Evolutionary conservation across 2,113 vertebrate species (phyloP).

Genomic region (Conger conger): DNA sequence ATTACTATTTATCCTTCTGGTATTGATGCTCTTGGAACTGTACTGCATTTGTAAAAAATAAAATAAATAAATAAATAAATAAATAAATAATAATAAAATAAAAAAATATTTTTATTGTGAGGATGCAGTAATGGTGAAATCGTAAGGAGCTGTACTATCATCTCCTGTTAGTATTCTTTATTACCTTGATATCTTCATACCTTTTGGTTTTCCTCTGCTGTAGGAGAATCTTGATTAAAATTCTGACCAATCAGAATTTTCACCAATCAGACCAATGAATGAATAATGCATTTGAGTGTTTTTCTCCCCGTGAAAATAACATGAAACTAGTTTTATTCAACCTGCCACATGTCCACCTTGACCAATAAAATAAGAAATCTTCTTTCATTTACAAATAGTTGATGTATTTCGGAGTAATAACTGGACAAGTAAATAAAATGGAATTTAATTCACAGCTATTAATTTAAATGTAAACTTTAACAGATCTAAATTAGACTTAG

Average conservation of each 20-base stretch:
- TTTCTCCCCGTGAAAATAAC: neutral
- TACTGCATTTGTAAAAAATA: neutral
- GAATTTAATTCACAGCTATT: neutral
- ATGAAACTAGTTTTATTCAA: neutral
- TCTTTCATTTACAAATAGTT: neutral
- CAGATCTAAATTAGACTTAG: neutral
- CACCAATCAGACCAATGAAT: neutral
- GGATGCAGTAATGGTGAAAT: neutral
- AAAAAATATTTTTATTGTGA: neutral
- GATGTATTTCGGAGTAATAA: neutral
- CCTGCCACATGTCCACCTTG: neutral
- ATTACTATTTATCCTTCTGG: neutral
- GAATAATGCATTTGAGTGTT: neutral
- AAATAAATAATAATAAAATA: neutral
- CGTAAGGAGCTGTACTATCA: neutral
- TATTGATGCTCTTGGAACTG: neutral
- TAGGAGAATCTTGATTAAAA: neutral
- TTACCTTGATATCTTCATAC: neutral
- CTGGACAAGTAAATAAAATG: neutral
- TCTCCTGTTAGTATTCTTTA: neutral
- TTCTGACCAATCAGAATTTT: neutral
- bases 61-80: neutral
- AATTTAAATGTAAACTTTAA: neutral
- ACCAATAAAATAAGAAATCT: neutral
- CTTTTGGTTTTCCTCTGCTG: neutral